Percentiles rank a stretch among this genome's conserved stretches.
Evolutionary conservation across 2,113 vertebrate genomes (phyloP).

Genomic region (Dromiciops gliroides): DNA sequence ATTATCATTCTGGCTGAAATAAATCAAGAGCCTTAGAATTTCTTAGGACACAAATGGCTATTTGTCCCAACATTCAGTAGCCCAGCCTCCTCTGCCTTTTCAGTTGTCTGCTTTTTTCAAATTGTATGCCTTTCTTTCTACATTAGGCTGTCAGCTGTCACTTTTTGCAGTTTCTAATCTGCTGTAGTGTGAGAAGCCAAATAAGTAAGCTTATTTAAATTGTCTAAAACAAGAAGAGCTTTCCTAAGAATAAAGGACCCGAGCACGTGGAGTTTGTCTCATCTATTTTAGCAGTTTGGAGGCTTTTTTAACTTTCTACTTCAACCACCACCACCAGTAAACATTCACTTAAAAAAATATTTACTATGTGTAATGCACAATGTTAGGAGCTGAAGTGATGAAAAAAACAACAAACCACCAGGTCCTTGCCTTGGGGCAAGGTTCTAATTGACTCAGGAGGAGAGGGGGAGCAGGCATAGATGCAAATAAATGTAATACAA

Average conservation of each 20-base stretch:
- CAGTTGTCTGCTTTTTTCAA: background rate
- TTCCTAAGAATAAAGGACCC: slow-evolving; percentile 18
- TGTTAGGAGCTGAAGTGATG: background rate
- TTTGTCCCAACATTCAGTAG: background rate
- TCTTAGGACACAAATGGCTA: background rate
- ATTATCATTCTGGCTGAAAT: background rate
- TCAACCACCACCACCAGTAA: background rate
- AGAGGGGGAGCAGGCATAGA: background rate
- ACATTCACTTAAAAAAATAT: background rate
- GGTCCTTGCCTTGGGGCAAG: background rate
- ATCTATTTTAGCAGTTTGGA: background rate
- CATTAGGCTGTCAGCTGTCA: background rate
- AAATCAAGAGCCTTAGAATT: background rate
- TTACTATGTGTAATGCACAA: background rate
- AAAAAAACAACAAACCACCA: background rate
- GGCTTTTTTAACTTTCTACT: slow-evolving; percentile 33
- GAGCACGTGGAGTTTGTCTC: background rate
- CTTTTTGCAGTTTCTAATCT: slow-evolving; percentile 25
- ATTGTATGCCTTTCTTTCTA: background rate
- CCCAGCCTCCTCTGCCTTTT: slow-evolving; percentile 6
- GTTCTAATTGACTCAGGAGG: background rate
- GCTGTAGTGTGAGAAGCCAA: slow-evolving; percentile 5
- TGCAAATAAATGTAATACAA: background rate
- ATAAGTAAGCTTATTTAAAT: slow-evolving; percentile 43
- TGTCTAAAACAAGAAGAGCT: slow-evolving; percentile 25